Evolutionary conservation across 2,888 invertebrate species (phyloP).

Genomic region (Dynastes maya): DNA sequence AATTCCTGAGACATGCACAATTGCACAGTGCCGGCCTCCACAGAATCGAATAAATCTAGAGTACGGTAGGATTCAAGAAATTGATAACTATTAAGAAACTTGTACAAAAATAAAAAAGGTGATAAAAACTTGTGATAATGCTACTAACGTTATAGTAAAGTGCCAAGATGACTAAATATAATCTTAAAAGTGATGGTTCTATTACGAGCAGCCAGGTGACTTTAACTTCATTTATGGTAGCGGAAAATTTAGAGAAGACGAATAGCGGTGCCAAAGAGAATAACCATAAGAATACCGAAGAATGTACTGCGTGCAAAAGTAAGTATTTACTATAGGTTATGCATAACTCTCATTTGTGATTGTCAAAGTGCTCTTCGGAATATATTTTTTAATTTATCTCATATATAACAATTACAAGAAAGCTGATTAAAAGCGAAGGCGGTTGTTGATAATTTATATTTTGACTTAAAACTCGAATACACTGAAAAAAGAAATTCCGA

Average conservation of each 20-base stretch:
- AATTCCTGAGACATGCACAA: too few relatives aligned
- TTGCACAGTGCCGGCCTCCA: too few relatives aligned
- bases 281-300: conserved; percentile 25
- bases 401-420: too few relatives aligned
- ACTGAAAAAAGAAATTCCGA: too few relatives aligned
- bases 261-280: conserved; percentile 38
- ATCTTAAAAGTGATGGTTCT: conserved; percentile 67
- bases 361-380: too few relatives aligned
- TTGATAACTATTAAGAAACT: background rate
- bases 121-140: conserved; percentile 40
- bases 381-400: too few relatives aligned
- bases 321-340: conserved; percentile 5
- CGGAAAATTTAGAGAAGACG: conserved; percentile 53
- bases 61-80: too few relatives aligned
- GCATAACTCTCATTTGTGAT: too few relatives aligned
- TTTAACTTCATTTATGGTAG: conserved; percentile 63
- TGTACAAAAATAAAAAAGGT: background rate
- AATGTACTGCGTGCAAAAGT: conserved; percentile 41
- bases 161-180: conserved; percentile 74
- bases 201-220: conserved; percentile 62
- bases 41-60: too few relatives aligned
- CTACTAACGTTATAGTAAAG: conserved; percentile 14
- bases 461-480: too few relatives aligned
- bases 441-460: too few relatives aligned
- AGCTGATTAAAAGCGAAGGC: too few relatives aligned